Evolutionary conservation across 2,888 invertebrate species (phyloP), one percentile per base, ranked within the genome.

Genomic region (Oligia strigilis): DNA sequence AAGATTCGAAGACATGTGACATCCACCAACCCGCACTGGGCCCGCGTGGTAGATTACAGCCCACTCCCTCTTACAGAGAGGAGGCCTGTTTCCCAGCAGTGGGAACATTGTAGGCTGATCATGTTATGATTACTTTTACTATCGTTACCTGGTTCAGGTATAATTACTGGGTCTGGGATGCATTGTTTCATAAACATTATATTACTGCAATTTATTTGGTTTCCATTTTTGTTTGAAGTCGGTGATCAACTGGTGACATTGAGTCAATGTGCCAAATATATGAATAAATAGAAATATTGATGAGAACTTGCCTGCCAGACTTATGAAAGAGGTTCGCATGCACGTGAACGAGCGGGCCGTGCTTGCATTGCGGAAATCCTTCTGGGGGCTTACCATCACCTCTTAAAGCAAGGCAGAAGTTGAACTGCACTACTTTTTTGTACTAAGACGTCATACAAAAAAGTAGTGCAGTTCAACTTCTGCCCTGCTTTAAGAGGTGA

Each of bases 171-270:
- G 0, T 77, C 82, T 2, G 49, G 40, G 0, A 0, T 4, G 71
- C 86, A 86, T 86, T 74, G 82, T 17, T 65, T 86, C 73, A 74
- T n/a, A 64, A 52, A 86, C 83, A 84, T 83, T 81, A 40, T 84
- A 40, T 66, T 36, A 82, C 73, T n/a, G 14, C 1, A 58, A 66
- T 73, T 85, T 66, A 19, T 19, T 29, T 77, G 14, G 8, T 71
- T 85, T 77, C 72, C 86, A 85, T 83, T 65, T 76, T 80, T 62
- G 1, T 43, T 40, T 40, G 8, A 52, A 4, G n/a, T 4, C 2
- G 14, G 46, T 23, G 46, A 8, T 36, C 8, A 11, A 0, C 29
- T 29, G 14, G 2, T 85, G 85, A 46, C 67, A 36, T 46, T 29
- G 8, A 4, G 5, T 40, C 29, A 36, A n/a, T 62, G 40, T 75